Conservation (phyloP, 2,888 invertebrate genomes). For the Shargacucullia verbasci region DNA sequence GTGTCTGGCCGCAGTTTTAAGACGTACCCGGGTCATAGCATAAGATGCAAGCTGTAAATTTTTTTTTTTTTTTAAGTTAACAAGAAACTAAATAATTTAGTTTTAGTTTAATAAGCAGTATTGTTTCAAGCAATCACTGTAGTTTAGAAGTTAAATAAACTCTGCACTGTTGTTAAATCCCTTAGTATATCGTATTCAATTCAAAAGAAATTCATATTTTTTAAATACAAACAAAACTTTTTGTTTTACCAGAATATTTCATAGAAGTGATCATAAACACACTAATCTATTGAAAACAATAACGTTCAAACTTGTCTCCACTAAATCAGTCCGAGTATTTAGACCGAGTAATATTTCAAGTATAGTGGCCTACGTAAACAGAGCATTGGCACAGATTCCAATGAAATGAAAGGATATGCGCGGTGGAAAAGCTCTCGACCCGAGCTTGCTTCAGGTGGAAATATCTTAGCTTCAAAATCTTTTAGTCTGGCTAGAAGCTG, state of each 20-base stretch:
- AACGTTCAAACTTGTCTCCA: constrained; percentile 33
- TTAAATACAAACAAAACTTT: too few relatives aligned
- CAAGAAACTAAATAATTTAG: too few relatives aligned
- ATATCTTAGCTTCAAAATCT: constrained; percentile 69
- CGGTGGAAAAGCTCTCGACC: constrained; percentile 75
- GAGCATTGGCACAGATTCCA: constrained; percentile 76
- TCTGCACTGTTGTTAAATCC: too few relatives aligned
- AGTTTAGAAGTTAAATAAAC: too few relatives aligned
- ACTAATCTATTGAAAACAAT: constrained; percentile 19
- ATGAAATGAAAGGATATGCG: constrained; percentile 85
- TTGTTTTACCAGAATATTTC: too few relatives aligned
- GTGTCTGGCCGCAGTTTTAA: too few relatives aligned
- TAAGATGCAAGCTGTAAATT: too few relatives aligned
- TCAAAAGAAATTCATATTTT: neutral
- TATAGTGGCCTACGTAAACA: constrained; percentile 62
- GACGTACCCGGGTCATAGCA: too few relatives aligned
- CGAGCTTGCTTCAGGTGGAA: constrained; percentile 68
- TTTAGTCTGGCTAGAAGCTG: constrained; percentile 56
- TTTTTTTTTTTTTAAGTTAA: too few relatives aligned
- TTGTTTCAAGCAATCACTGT: too few relatives aligned
- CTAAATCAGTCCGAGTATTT: constrained; percentile 46
- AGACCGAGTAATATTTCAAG: constrained; percentile 54
- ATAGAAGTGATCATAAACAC: constrained; percentile 2
- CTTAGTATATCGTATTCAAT: neutral
- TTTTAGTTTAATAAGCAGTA: too few relatives aligned